Percentiles rank a stretch among this genome's conserved stretches.
Conservation (phyloP, 2,888 invertebrate species). For the Mesorhabditis belari region DNA sequence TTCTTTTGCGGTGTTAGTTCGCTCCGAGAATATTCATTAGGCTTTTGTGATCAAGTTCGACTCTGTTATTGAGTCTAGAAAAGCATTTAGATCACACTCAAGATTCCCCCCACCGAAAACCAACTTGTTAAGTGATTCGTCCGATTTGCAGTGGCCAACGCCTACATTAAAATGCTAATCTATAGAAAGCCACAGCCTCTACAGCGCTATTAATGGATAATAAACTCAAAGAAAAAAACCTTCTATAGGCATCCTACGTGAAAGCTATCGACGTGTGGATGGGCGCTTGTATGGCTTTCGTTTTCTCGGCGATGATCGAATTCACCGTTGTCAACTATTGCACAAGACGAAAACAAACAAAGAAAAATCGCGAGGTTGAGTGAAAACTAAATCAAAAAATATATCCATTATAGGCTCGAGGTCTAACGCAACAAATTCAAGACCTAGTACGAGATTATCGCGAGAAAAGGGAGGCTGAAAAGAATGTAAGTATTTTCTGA, state of each 20-base stretch:
- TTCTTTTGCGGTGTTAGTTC: too few species aligned
- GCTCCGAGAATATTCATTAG: too few species aligned
- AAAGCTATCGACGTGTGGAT: conserved; percentile 48
- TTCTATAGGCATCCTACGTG: conserved; percentile 31
- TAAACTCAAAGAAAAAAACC: neutral
- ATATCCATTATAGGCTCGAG: conserved; percentile 1
- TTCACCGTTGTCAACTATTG: conserved; percentile 40
- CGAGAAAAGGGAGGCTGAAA: conserved; percentile 5
- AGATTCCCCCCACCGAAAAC: too few species aligned
- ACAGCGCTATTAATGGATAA: neutral
- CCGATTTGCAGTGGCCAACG: neutral
- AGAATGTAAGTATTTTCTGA: too few species aligned
- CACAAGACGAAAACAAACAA: conserved; percentile 14
- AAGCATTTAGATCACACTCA: too few species aligned
- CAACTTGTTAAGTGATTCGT: neutral
- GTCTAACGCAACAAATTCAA: conserved; percentile 31
- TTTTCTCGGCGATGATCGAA: conserved; percentile 41
- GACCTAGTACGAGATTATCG: conserved; percentile 26
- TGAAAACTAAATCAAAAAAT: neutral
- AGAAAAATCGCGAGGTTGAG: neutral
- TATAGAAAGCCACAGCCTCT: neutral
- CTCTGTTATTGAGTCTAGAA: too few species aligned
- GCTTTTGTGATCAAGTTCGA: too few species aligned
- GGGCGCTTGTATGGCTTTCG: conserved; percentile 42
- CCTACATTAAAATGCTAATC: neutral